phyloP scores from a whole-genome alignment of 1,140 invertebrate species.

The Lasioglossum baleicum region DNA sequence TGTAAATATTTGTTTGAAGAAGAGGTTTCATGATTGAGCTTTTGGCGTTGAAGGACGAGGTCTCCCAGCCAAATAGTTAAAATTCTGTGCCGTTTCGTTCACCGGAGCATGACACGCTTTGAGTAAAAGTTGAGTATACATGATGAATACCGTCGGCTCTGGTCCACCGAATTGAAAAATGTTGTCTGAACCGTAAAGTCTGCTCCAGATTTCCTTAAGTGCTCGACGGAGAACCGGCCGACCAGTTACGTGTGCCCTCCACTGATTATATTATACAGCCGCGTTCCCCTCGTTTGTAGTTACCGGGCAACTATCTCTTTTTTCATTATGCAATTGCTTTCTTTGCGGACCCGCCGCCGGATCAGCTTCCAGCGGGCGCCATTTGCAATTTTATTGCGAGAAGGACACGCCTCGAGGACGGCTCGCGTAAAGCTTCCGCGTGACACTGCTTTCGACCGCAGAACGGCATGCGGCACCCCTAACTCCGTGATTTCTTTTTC shows the following conservation, averaged over 20 bases:
- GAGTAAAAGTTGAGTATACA: neutral
- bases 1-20: neutral
- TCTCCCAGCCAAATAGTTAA: neutral
- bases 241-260: slow-evolving; percentile 55
- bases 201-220: slow-evolving; percentile 69
- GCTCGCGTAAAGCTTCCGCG: neutral
- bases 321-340: slow-evolving; percentile 75
- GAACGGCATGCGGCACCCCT: neutral
- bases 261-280: slow-evolving; percentile 60
- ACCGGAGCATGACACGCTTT: neutral
- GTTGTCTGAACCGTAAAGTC: slow-evolving; percentile 52
- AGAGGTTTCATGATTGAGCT: neutral
- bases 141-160: neutral
- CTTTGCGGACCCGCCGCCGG: slow-evolving; percentile 52
- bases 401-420: neutral
- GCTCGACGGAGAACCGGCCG: slow-evolving; percentile 51
- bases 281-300: slow-evolving; percentile 60
- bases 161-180: slow-evolving; percentile 40
- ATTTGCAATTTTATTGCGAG: neutral
- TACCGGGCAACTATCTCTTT: slow-evolving; percentile 75
- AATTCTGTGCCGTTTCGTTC: neutral
- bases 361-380: neutral
- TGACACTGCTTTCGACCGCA: neutral
- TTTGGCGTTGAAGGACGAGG: neutral
- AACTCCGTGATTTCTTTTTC: too few species aligned